Base-by-base conservation (phyloP, 2,888 invertebrate species). In the Melieria omissa region DNA sequence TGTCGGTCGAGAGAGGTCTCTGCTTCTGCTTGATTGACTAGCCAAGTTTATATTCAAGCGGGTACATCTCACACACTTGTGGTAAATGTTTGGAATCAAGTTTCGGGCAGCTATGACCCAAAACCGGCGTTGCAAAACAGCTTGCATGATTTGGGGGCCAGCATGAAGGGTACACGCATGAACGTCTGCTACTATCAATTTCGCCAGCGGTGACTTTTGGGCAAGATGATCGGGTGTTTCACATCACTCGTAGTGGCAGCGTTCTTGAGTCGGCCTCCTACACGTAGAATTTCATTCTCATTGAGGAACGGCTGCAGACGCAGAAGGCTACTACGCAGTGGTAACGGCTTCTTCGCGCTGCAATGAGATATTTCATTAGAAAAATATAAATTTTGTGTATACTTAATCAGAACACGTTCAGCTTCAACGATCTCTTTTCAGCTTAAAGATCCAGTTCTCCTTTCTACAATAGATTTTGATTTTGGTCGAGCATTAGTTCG, bases 61-160 rank as follows among this genome's bases (percentile, higher is more conserved):
- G 10, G 16, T 55, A 14, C 57, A 55, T 3, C 14, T 55, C 10
- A 14, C 57, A 14, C 57, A 55, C 14, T 55, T 55, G 57, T 14
- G 57, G 8, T 55, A 55, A n/a, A 55, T 9, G 10, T 49, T 49
- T 10, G 3, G 49, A 49, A 49, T 49, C 49, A 49, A 49, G 12
- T 49, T 49, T 55, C 57, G 57, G 7, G 57, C 57, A n/a, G n/a
- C 57, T 10, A 55, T 55, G 16, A 55, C n/a, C 57, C 57, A 55
- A 55, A n/a, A 55, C 4, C 57, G 16, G 57, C 10, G 57, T 4
- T 10, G 57, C 14, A 55, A 55, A 55, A 55, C 29, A 29, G 29
- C 29, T 29, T 29, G 29, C 29, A 29, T 29, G 29, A 29, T 29
- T 29, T 29, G 29, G 29, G 29, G 29, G 29, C 29, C 29, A 29